phyloP scores from a whole-genome alignment of 2,888 invertebrate genomes.

The Sphinx pinastri region DNA sequence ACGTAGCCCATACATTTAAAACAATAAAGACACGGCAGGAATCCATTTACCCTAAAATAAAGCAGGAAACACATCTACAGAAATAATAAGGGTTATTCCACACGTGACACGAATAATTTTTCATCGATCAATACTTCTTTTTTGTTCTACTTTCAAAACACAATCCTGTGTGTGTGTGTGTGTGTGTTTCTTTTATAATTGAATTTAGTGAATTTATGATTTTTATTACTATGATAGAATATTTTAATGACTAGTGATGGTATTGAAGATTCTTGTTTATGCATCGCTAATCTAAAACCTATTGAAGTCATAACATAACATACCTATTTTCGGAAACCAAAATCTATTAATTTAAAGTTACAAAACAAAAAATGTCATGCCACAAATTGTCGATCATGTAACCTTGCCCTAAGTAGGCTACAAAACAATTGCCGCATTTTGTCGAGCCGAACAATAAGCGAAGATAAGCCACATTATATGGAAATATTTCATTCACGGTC shows the following conservation, averaged over 20 bases:
- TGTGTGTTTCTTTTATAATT: too few relatives aligned
- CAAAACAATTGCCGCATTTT: conserved; percentile 4
- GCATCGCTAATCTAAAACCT: neutral
- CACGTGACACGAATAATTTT: neutral
- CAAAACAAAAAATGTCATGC: neutral
- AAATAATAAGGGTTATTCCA: neutral
- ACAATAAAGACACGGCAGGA: neutral
- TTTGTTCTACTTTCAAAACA: too few relatives aligned
- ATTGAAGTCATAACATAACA: neutral
- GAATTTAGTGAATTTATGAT: too few relatives aligned
- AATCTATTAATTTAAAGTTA: neutral
- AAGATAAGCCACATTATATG: neutral
- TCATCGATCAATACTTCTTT: too few relatives aligned
- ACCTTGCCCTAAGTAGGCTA: neutral
- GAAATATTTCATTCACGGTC: conserved; percentile 15
- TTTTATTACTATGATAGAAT: too few relatives aligned
- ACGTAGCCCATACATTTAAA: neutral
- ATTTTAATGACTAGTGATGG: too few relatives aligned
- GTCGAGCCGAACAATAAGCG: neutral
- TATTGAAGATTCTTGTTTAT: too few relatives aligned
- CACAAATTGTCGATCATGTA: neutral
- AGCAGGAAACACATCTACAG: neutral
- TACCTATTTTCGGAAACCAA: neutral
- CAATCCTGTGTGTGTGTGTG: too few relatives aligned
- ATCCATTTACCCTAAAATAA: conserved; percentile 8